Evolutionary conservation across 2,888 invertebrate species (phyloP).

Genomic region (Pyrocoelia pectoralis): DNA sequence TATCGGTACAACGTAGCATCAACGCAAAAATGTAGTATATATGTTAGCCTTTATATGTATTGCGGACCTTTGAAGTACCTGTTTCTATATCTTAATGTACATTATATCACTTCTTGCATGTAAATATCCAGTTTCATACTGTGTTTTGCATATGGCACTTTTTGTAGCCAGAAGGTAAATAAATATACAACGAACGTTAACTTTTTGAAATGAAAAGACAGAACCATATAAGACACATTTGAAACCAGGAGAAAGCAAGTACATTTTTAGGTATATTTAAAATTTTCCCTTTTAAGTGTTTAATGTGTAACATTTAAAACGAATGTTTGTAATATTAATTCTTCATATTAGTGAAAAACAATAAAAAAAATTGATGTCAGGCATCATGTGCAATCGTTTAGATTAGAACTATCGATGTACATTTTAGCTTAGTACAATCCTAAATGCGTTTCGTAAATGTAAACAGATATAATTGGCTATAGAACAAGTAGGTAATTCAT

Average conservation of each 20-base stretch:
- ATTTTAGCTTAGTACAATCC: conserved; percentile 36
- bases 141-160: conserved; percentile 16
- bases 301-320: conserved; percentile 30
- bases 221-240: conserved; percentile 13
- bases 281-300: conserved; percentile 33
- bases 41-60: conserved; percentile 39
- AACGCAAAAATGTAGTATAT: conserved; percentile 33
- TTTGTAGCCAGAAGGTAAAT: not conserved
- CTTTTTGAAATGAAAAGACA: not conserved
- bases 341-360: conserved; percentile 29
- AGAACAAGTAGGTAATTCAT: conserved; percentile 10
- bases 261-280: conserved; percentile 27
- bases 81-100: conserved; percentile 38
- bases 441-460: conserved; percentile 32
- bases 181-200: conserved; percentile 27
- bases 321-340: conserved; percentile 31
- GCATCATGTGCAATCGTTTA: conserved; percentile 37
- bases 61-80: conserved; percentile 41
- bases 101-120: conserved; percentile 34
- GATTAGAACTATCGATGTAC: conserved; percentile 38
- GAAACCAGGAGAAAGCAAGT: conserved; percentile 15
- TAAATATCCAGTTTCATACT: conserved; percentile 20
- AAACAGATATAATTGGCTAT: conserved; percentile 18
- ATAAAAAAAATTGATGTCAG: conserved; percentile 31
- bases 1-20: conserved; percentile 31